These are phyloP conservation scores for Cabera pusaria DNA, from an alignment of 2,888 invertebrate species.

Conservation along the genomic window DNA sequence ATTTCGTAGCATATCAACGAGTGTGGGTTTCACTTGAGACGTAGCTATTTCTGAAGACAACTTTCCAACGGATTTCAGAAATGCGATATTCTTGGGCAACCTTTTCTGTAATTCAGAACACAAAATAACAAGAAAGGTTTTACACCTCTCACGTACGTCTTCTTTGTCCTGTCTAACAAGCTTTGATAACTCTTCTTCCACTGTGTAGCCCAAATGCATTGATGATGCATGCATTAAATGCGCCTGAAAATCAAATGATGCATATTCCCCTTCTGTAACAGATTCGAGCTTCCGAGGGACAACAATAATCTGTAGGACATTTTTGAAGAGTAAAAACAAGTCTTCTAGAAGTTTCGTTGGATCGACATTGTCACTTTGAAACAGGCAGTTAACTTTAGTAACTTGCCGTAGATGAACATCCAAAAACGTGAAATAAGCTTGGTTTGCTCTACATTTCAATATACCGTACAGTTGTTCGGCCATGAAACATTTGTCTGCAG, in stretches of 20 bases:
- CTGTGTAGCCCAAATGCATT: constrained; percentile 12
- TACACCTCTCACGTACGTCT: constrained; percentile 8
- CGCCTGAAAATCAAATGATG: constrained; percentile 5
- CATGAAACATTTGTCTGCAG: constrained; percentile 18
- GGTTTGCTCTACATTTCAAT: constrained; percentile 6
- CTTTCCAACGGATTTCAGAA: constrained; percentile 15
- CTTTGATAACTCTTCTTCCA: constrained; percentile 5
- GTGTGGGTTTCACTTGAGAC: constrained; percentile 14
- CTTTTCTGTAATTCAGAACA: constrained; percentile 16
- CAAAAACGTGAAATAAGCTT: constrained; percentile 9
- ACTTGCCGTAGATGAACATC: constrained; percentile 11
- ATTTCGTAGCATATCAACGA: constrained; percentile 10
- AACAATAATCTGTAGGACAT: constrained; percentile 13
- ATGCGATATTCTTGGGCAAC: constrained; percentile 9
- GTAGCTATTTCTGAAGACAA: constrained; percentile 10
- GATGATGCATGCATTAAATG: constrained; percentile 15
- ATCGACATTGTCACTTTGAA: constrained; percentile 17
- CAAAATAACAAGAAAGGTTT: constrained; percentile 12
- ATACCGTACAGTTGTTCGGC: constrained; percentile 14
- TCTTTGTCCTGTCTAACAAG: no score
- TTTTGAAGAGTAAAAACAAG: constrained; percentile 13
- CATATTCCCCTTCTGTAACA: constrained; percentile 5
- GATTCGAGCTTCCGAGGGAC: constrained; percentile 13
- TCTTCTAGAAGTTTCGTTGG: constrained; percentile 13
- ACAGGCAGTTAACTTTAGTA: constrained; percentile 12